phyloP scores from a whole-genome alignment of 2,113 vertebrate species.

The Myiozetetes cayanensis region DNA sequence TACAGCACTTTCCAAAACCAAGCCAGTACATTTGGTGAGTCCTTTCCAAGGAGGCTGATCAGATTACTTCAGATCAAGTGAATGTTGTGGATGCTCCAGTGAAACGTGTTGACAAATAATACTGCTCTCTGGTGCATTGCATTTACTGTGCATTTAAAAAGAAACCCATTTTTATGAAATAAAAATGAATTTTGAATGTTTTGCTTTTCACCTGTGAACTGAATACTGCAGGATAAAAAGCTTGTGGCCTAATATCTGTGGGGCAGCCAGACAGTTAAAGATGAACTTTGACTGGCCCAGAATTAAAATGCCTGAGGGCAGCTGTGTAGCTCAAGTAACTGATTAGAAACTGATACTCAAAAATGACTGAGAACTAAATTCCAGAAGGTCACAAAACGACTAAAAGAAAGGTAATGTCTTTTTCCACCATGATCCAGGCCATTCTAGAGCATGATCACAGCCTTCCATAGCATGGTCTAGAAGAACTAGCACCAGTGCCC shows the following conservation, averaged over 20 bases:
- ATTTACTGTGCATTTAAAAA: not conserved
- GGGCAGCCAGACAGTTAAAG: not conserved
- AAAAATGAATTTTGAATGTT: not conserved
- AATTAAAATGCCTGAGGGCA: conserved; percentile 21
- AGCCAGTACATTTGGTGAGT: conserved; percentile 41
- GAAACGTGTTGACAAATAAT: not conserved
- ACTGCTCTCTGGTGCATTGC: not conserved
- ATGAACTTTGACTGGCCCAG: conserved; percentile 4
- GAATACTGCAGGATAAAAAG: not conserved
- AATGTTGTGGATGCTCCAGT: not conserved
- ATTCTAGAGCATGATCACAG: not conserved
- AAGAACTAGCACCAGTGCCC: not conserved
- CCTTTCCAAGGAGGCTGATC: conserved; percentile 43
- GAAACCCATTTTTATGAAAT: not conserved
- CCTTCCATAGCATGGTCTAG: not conserved
- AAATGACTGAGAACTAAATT: not conserved
- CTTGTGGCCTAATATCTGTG: not conserved
- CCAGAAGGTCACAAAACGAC: not conserved
- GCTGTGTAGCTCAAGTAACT: conserved; percentile 40
- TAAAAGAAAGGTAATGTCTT: not conserved
- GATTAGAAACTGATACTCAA: conserved; percentile 35
- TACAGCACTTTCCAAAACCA: conserved; percentile 59
- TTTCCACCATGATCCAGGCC: not conserved
- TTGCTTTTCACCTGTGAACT: not conserved
- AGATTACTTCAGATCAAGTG: conserved; percentile 48